These are phyloP conservation scores for Tanypteryx hageni DNA, from an alignment of 2,888 invertebrate species.

Conservation along the genomic window DNA sequence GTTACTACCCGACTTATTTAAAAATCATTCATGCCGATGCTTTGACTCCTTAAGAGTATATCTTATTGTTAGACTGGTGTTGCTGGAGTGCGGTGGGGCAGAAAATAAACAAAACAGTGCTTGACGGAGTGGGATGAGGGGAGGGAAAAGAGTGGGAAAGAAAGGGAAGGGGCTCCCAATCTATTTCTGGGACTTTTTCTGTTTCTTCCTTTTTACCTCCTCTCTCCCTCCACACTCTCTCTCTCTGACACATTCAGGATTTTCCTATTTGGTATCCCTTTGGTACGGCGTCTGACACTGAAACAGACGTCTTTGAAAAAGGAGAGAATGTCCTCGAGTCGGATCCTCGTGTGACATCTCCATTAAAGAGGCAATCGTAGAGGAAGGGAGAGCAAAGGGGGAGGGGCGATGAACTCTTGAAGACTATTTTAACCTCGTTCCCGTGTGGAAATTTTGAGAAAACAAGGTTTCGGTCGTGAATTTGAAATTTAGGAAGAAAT, in stretches of 20 bases:
- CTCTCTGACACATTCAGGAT: neutral
- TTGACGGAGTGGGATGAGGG: neutral
- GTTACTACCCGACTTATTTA: neutral
- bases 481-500: no score
- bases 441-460: no score
- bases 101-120: slow-evolving; percentile 6
- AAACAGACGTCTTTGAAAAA: neutral
- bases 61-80: neutral
- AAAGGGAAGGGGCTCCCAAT: neutral
- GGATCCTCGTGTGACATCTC: neutral
- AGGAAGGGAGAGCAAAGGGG: neutral
- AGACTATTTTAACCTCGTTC: no score
- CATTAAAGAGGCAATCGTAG: neutral
- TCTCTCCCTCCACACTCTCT: neutral
- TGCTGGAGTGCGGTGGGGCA: neutral
- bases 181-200: neutral
- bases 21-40: neutral
- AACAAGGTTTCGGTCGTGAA: no score
- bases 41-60: slow-evolving; percentile 1
- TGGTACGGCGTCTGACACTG: neutral
- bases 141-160: neutral
- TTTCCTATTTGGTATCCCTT: neutral
- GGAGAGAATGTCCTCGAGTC: neutral
- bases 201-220: neutral
- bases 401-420: no score